Evolutionary conservation across 2,113 vertebrate genomes (phyloP).

Genomic region (Cebus imitator): DNA sequence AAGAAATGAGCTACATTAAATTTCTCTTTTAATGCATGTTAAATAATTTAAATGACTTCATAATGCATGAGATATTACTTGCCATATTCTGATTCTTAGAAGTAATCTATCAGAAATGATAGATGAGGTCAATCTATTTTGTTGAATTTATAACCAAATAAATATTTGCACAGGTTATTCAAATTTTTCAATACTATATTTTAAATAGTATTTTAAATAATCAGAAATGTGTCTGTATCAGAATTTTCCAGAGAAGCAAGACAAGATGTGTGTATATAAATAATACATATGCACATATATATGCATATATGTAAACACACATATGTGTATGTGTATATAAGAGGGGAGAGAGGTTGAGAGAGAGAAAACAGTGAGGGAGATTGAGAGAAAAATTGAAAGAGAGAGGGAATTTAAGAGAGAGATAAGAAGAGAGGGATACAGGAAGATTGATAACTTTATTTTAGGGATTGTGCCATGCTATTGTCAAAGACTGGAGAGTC

Average conservation of each 20-base stretch:
- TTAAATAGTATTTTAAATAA: not conserved
- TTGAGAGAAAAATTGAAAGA: not conserved
- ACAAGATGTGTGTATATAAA: not conserved
- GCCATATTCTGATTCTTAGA: not conserved
- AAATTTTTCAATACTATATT: not conserved
- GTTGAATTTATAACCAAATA: constrained; percentile 27
- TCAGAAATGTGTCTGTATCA: not conserved
- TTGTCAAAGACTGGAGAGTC: not conserved
- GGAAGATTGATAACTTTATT: not conserved
- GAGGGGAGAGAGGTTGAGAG: not conserved
- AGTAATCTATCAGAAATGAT: not conserved
- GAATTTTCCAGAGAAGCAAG: not conserved
- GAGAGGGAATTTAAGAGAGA: not conserved
- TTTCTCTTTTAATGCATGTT: not conserved
- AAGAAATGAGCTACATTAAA: not conserved
- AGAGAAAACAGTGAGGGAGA: not conserved
- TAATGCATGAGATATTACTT: not conserved
- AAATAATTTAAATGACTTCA: not conserved
- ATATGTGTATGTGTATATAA: not conserved
- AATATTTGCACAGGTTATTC: not conserved
- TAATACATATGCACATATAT: fast-evolving
- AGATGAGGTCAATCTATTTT: not conserved
- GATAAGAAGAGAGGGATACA: not conserved
- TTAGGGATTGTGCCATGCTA: not conserved
- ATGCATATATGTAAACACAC: not conserved